Evolutionary conservation across 2,888 invertebrate genomes (phyloP).

Genomic region (Hirudinaria manillensis): DNA sequence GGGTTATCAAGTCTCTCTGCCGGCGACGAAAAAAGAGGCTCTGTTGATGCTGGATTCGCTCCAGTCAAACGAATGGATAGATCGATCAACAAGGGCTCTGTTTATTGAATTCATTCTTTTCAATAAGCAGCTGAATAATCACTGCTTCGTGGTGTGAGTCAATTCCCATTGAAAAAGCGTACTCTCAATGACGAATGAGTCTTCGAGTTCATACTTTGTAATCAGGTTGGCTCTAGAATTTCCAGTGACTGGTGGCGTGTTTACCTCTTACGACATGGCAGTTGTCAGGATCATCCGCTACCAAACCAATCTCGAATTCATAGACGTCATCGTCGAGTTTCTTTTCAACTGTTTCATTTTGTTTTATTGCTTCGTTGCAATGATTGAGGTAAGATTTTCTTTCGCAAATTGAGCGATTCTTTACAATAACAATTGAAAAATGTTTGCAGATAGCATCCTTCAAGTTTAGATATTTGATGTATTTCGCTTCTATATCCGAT

Average conservation of each 20-base stretch:
- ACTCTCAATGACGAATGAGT: background rate
- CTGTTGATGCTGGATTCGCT: slow-evolving; percentile 21
- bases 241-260: slow-evolving; percentile 25
- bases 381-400: slow-evolving; percentile 15
- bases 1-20: slow-evolving; percentile 40
- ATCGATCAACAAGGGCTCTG: slow-evolving; percentile 38
- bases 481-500: slow-evolving; percentile 17
- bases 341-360: slow-evolving; percentile 19
- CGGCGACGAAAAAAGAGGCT: slow-evolving; percentile 31
- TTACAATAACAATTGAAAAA: background rate
- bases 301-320: slow-evolving; percentile 3
- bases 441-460: slow-evolving; percentile 17
- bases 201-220: background rate
- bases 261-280: slow-evolving; percentile 17
- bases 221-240: slow-evolving; percentile 24
- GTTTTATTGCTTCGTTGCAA: slow-evolving; percentile 18
- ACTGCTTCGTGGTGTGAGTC: background rate
- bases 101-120: slow-evolving; percentile 40
- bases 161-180: slow-evolving; percentile 3
- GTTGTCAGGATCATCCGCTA: background rate
- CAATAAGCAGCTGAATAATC: slow-evolving; percentile 33
- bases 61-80: slow-evolving; percentile 36
- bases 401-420: background rate
- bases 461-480: slow-evolving; percentile 14
- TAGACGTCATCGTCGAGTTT: slow-evolving; percentile 11